These are phyloP conservation scores for Vesta saturnalis DNA, from an alignment of 2,888 invertebrate species.

Conservation along the genomic window DNA sequence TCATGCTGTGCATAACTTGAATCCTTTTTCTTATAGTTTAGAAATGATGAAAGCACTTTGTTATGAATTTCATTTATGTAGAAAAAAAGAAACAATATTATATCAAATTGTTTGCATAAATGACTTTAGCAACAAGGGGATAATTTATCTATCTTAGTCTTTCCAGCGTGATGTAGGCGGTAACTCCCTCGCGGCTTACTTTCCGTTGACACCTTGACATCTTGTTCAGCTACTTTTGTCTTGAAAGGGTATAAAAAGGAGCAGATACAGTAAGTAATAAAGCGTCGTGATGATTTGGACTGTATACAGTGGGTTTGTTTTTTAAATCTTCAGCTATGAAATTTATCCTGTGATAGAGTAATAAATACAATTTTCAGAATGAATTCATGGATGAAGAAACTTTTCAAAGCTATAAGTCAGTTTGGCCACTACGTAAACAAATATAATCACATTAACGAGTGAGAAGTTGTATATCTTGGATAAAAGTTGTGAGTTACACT, in stretches of 20 bases:
- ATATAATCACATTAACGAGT: not conserved
- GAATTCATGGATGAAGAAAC: too few relatives aligned
- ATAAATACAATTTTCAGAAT: too few relatives aligned
- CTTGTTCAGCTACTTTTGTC: not conserved
- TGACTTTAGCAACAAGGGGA: not conserved
- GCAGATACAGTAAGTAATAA: constrained; percentile 1
- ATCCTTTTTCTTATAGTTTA: not conserved
- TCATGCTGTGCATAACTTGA: constrained; percentile 7
- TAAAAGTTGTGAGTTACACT: not conserved
- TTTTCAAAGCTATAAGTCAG: too few relatives aligned
- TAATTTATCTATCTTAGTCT: constrained; percentile 9
- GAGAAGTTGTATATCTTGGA: too few relatives aligned
- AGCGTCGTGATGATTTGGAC: not conserved
- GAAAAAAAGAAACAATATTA: too few relatives aligned
- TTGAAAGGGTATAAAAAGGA: constrained; percentile 1
- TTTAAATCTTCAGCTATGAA: too few relatives aligned
- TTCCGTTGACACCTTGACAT: constrained; percentile 10
- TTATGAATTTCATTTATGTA: not conserved
- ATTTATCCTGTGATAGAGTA: too few relatives aligned
- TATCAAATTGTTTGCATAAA: not conserved
- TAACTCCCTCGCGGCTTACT: not conserved
- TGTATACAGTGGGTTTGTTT: too few relatives aligned
- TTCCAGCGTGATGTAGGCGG: not conserved
- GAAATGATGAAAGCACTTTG: not conserved
- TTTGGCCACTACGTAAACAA: not conserved